These are phyloP conservation scores for Zaprionus davidi DNA, from an alignment of 1,140 invertebrate genomes.

Conservation along the genomic window DNA sequence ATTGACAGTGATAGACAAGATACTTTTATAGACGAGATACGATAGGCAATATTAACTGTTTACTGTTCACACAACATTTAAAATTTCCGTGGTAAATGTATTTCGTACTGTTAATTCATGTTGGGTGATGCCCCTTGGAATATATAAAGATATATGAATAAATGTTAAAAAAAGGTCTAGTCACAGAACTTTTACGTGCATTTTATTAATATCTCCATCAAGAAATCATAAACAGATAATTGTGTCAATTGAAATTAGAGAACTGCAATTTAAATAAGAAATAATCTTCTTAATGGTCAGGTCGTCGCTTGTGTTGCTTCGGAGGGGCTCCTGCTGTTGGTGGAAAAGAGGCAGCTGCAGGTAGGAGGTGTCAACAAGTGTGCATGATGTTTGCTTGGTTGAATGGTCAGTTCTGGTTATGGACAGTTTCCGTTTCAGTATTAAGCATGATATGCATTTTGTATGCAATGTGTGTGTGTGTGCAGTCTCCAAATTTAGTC, in stretches of 20 bases:
- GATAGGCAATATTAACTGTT: neutral
- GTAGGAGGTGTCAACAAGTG: conserved; percentile 46
- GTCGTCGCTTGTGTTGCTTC: conserved; percentile 79
- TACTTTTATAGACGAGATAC: too few relatives aligned
- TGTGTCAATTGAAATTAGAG: neutral
- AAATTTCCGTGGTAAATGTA: neutral
- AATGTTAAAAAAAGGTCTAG: neutral
- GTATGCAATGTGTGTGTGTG: conserved; percentile 9
- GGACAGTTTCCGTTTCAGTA: conserved; percentile 19
- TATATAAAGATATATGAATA: neutral
- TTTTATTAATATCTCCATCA: too few relatives aligned
- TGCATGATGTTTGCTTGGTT: conserved; percentile 60
- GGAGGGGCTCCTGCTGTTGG: conserved; percentile 48
- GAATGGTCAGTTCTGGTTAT: conserved; percentile 4
- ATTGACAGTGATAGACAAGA: neutral
- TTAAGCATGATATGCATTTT: conserved; percentile 50
- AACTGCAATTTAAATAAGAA: conserved; percentile 15
- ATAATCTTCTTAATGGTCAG: conserved; percentile 39
- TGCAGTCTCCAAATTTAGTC: conserved; percentile 24
- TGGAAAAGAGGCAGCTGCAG: conserved; percentile 48
- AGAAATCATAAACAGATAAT: neutral
- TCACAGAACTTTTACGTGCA: too few relatives aligned
- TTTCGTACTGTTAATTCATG: neutral
- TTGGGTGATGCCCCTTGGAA: neutral
- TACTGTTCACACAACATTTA: neutral